Percentiles rank a stretch among this genome's conserved stretches.
Conservation (phyloP, 1,140 invertebrate genomes). For the Microvelia longipes region DNA sequence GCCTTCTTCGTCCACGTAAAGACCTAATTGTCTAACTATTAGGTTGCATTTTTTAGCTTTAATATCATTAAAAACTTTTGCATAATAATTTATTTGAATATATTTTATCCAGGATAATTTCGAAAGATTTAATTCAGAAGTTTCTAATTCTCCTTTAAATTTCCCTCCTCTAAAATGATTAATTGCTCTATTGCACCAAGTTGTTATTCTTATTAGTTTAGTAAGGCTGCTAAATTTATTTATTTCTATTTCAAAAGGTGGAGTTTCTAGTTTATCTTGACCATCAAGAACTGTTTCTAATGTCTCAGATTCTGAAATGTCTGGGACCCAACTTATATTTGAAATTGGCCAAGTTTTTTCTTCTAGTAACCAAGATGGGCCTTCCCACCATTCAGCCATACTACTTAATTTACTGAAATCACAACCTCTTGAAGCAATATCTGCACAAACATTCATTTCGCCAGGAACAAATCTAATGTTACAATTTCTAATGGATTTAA, state of each 20-base stretch:
- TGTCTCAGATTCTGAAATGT: not conserved
- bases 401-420: not conserved
- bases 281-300: not conserved
- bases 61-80: not conserved
- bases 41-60: not conserved
- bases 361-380: not conserved
- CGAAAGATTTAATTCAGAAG: not conserved
- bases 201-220: not conserved
- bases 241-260: not conserved
- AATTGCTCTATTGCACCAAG: not conserved
- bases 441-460: not conserved
- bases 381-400: not conserved
- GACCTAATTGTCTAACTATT: not conserved
- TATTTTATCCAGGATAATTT: not conserved
- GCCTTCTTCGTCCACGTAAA: not conserved
- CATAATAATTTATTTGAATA: not conserved
- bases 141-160: not conserved
- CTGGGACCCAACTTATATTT: not conserved
- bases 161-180: not conserved
- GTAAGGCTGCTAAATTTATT: not conserved
- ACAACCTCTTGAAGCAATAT: not conserved
- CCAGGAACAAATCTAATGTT: not conserved
- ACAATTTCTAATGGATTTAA: not conserved
- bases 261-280: not conserved
- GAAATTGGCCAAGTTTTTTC: not conserved